Evolutionary conservation across 2,888 invertebrate genomes (phyloP).

Genomic region (Tetragnatha montana): DNA sequence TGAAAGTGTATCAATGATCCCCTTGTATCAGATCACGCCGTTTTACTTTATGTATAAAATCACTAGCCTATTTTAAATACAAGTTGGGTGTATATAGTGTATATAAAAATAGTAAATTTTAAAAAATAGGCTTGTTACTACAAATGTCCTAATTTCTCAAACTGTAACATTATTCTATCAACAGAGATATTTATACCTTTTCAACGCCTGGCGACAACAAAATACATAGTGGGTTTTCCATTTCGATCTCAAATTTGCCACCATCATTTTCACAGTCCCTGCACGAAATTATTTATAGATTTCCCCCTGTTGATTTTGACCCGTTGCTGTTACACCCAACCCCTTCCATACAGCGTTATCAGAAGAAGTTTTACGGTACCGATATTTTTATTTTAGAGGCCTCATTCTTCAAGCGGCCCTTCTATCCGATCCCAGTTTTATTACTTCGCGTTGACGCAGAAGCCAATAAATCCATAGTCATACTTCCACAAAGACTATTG

Average conservation of each 20-base stretch:
- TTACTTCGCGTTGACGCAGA: neutral
- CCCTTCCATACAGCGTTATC: neutral
- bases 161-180: no score
- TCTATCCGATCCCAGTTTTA: slow-evolving; percentile 2
- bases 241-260: neutral
- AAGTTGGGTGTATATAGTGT: no score
- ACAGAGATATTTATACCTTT: no score
- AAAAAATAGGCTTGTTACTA: no score
- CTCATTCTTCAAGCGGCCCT: neutral
- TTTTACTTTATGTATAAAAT: no score
- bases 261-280: neutral
- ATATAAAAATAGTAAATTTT: no score
- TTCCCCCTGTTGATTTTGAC: neutral
- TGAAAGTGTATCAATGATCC: no score
- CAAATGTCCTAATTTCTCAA: no score
- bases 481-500: neutral
- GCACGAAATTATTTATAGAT: neutral
- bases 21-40: no score
- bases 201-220: no score
- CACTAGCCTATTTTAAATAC: no score
- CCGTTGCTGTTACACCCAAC: neutral
- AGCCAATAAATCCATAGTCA: slow-evolving; percentile 26
- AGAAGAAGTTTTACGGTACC: neutral
- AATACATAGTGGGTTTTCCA: no score
- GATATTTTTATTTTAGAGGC: neutral